phyloP scores from a whole-genome alignment of 37 sponge, comb jelly and placozoan species.

The Crambe crambe region DNA sequence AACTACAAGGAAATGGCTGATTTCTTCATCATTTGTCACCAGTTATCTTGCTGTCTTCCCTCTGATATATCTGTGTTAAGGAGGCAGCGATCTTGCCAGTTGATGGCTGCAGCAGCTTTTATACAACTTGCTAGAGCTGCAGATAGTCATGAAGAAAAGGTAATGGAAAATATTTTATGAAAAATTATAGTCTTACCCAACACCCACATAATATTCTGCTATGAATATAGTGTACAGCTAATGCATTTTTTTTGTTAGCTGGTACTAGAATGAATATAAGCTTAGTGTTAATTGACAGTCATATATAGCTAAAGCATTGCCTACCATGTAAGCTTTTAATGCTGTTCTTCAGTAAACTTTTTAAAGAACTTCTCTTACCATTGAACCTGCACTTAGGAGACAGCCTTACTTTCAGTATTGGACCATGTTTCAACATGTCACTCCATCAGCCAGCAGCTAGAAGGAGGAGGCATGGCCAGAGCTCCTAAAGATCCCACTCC shows the following conservation, averaged over 20 bases:
- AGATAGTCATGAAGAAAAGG: conserved; percentile 4
- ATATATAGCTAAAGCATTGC: no score
- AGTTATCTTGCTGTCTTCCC: conserved; percentile 26
- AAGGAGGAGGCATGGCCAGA: not conserved
- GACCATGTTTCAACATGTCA: conserved; percentile 52
- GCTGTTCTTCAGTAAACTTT: no score
- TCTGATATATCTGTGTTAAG: conserved; percentile 16
- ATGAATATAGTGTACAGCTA: no score
- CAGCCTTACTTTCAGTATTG: conserved; percentile 18
- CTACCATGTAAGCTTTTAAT: no score
- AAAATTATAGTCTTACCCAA: no score
- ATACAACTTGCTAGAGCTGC: conserved; percentile 47
- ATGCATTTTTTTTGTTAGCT: no score
- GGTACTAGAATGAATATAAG: no score
- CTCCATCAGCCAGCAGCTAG: conserved; percentile 38
- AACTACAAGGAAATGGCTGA: conserved; percentile 53
- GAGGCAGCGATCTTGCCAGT: conserved; percentile 74
- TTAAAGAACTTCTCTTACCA: no score
- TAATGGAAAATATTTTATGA: no score
- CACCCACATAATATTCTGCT: no score
- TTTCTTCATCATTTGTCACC: conserved; percentile 58
- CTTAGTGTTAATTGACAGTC: no score
- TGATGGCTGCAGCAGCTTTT: conserved; percentile 81
- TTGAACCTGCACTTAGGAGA: not conserved
- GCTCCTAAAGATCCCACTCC: conserved; percentile 49